Percentiles rank a stretch among this genome's conserved stretches.
These are phyloP conservation scores for Tribolium madens DNA, from an alignment of 1,140 invertebrate species.

Conservation along the genomic window DNA sequence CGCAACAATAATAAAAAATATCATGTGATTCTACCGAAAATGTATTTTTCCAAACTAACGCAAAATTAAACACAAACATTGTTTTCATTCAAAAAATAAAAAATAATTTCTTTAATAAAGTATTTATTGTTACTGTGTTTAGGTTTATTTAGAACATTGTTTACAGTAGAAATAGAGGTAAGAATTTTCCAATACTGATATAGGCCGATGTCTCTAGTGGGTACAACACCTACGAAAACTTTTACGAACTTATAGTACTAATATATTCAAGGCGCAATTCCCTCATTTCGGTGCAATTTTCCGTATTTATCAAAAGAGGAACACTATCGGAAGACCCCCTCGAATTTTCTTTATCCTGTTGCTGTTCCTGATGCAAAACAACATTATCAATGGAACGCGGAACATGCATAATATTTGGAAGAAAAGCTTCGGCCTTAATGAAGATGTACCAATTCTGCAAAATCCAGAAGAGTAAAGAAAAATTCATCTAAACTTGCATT, in stretches of 20 bases:
- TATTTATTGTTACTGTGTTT: too few relatives aligned
- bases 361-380: slow-evolving; percentile 48
- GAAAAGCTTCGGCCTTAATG: slow-evolving; percentile 59
- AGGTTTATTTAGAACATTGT: neutral
- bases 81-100: too few relatives aligned
- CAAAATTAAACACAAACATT: too few relatives aligned
- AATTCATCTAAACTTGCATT: neutral
- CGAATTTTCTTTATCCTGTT: slow-evolving; percentile 35
- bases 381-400: slow-evolving; percentile 53
- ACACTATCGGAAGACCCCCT: slow-evolving; percentile 62
- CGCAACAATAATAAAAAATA: too few relatives aligned
- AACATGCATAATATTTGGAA: slow-evolving; percentile 55
- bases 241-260: slow-evolving; percentile 57
- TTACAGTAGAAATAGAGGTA: neutral
- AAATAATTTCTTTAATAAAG: too few relatives aligned
- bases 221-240: neutral
- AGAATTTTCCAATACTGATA: slow-evolving; percentile 31
- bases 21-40: too few relatives aligned
- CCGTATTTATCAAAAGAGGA: slow-evolving; percentile 60
- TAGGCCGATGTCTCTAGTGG: slow-evolving; percentile 20
- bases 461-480: neutral
- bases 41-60: too few relatives aligned
- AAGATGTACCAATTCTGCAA: slow-evolving; percentile 65
- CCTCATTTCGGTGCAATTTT: slow-evolving; percentile 61
- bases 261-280: slow-evolving; percentile 60